Base-by-base conservation (phyloP, 2,797 vertebrate species). In the Leontopithecus rosalia region DNA sequence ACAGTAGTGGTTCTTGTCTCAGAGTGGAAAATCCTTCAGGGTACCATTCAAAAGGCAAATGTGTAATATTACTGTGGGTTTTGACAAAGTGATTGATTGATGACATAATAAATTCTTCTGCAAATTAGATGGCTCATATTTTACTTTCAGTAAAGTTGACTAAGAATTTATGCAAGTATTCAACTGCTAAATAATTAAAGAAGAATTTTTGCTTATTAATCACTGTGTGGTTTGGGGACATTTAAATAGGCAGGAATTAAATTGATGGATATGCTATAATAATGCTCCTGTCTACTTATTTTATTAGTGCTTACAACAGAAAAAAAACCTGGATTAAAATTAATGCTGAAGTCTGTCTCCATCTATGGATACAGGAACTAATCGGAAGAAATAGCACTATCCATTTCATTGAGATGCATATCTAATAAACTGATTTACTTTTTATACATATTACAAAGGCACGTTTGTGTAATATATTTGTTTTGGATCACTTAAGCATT, bases 171-270 rank as follows among this genome's bases (percentile, higher is more conserved):
- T 90, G 82, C 89, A 96, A 72, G 48, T 88, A 76, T 92, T 90
- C 39, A 86, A 22, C 50, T 95, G 48, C 39, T 93, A 87, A 83
- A 61, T 91, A 70, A 94, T 92, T 96, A 33, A 96, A 96, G 95
- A 91, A 50, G 46, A 75, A 7, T 28, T 81, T 92, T 88, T 80
- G 48, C 73, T 94, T 90, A 64, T 92, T 92, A 94, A 82, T 97
- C 77, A 48, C 15, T 81, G 2, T 70, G 28, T 93, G 67, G 30
- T 52, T 92, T 91, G 33, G 33, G 33, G 50, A 90, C 30, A 91
- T 77, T 96, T 87, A 67, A 19, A 46, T 80, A 46, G 57, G 24
- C 91, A 90, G 3, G n/a, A 87, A 85, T 73, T 79, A 84, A 77
- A 91, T 85, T 89, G 50, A 84, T 75, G 36, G 36, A 7, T 33